Percentiles rank a stretch among this genome's conserved stretches.
Evolutionary conservation across 2,888 invertebrate species (phyloP).

Genomic region (Eucera pruinosa): DNA sequence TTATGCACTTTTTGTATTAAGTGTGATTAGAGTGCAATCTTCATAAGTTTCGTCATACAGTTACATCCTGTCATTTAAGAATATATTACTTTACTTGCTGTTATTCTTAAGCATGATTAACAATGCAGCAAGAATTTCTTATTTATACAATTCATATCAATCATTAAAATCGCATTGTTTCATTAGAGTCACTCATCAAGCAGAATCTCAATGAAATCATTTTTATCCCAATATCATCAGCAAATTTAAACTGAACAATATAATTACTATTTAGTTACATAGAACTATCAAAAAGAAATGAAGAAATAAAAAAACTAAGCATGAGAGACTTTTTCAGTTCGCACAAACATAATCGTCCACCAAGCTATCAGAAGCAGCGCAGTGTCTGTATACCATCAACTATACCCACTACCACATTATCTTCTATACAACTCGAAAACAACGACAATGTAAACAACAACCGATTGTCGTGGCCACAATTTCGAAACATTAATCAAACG

Average conservation of each 20-base stretch:
- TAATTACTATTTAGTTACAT: neutral
- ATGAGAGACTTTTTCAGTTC: conserved; percentile 84
- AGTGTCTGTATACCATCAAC: conserved; percentile 80
- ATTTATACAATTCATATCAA: conserved; percentile 57
- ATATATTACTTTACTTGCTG: conserved; percentile 52
- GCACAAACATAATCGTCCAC: conserved; percentile 82
- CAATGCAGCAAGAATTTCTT: conserved; percentile 57
- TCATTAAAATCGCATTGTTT: conserved; percentile 46
- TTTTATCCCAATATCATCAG: neutral
- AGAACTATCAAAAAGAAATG: too few relatives aligned
- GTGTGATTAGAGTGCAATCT: conserved; percentile 79
- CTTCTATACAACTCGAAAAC: conserved; percentile 85
- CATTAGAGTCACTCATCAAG: conserved; percentile 50
- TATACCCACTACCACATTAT: conserved; percentile 80
- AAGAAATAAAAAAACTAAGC: conserved; percentile 73
- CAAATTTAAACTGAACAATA: conserved; percentile 6
- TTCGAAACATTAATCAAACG: conserved; percentile 84
- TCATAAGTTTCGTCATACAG: conserved; percentile 60
- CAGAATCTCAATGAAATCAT: conserved; percentile 21
- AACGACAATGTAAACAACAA: conserved; percentile 85
- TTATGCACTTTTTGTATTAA: conserved; percentile 76
- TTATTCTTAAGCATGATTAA: conserved; percentile 68
- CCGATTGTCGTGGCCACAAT: conserved; percentile 87
- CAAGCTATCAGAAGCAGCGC: conserved; percentile 84
- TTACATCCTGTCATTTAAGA: conserved; percentile 67